Evolutionary conservation across 1,140 invertebrate species (phyloP).

Genomic region (Hyphantria cunea): DNA sequence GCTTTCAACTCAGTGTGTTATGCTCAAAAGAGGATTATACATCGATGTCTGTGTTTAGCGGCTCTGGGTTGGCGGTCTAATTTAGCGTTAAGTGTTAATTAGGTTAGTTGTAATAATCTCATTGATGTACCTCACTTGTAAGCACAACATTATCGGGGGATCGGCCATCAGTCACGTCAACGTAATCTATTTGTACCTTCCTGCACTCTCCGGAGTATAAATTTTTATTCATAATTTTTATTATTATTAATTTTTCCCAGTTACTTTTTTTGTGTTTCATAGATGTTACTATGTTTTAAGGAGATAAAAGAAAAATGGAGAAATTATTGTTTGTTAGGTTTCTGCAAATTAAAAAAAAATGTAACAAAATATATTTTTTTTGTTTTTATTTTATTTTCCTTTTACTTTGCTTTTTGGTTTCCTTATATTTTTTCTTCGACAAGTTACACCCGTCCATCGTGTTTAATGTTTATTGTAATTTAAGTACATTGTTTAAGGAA

Average conservation of each 20-base stretch:
- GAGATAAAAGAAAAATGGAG: constrained; percentile 70
- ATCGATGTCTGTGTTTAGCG: constrained; percentile 27
- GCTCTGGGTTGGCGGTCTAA: constrained; percentile 56
- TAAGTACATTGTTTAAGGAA: constrained; percentile 77
- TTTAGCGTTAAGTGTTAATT: constrained; percentile 72
- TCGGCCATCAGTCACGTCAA: constrained; percentile 55
- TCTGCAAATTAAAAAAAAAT: constrained; percentile 82
- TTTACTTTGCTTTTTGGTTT: constrained; percentile 49
- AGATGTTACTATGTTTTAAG: constrained; percentile 83
- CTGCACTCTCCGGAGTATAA: constrained; percentile 80
- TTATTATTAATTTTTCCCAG: constrained; percentile 77
- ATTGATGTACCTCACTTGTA: constrained; percentile 74
- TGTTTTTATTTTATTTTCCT: constrained; percentile 62
- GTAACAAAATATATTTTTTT: constrained; percentile 77
- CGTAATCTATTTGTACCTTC: constrained; percentile 80
- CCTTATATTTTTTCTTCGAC: constrained; percentile 59
- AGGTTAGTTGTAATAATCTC: constrained; percentile 78
- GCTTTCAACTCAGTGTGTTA: constrained; percentile 51
- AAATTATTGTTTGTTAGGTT: constrained; percentile 83
- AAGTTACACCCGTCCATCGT: constrained; percentile 81
- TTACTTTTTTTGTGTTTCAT: constrained; percentile 82
- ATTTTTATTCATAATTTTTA: constrained; percentile 76
- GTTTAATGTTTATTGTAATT: constrained; percentile 77
- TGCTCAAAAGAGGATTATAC: constrained; percentile 36
- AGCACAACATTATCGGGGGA: constrained; percentile 53